These are phyloP conservation scores for Passer montanus DNA, from an alignment of 2,113 vertebrate species.

Conservation along the genomic window DNA sequence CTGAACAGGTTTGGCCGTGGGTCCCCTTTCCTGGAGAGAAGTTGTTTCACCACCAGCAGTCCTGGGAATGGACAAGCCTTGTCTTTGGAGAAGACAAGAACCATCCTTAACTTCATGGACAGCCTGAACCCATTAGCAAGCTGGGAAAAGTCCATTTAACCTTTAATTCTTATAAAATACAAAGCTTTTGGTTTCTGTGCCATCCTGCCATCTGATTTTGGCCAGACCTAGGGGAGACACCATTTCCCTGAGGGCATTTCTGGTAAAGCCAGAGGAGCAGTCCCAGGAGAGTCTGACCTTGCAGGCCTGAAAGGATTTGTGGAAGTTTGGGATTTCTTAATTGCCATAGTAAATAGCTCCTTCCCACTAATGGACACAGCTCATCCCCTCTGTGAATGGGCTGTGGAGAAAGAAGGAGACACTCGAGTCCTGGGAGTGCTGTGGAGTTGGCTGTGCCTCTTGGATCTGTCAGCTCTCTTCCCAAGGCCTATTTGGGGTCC, in stretches of 20 bases:
- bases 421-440: accelerated
- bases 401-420: not conserved
- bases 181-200: not conserved
- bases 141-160: not conserved
- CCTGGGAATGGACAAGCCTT: not conserved
- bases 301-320: not conserved
- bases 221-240: not conserved
- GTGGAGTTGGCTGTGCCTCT: not conserved
- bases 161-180: not conserved
- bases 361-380: not conserved
- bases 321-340: not conserved
- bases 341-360: not conserved
- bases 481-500: not conserved
- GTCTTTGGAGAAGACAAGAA: not conserved
- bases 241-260: not conserved
- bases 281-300: not conserved
- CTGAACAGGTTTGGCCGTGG: not conserved
- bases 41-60: not conserved
- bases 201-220: not conserved
- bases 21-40: not conserved
- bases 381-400: accelerated
- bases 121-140: not conserved
- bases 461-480: not conserved
- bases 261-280: not conserved
- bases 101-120: not conserved